phyloP scores from a whole-genome alignment of 2,797 vertebrate genomes.

The Lophura swinhoii region DNA sequence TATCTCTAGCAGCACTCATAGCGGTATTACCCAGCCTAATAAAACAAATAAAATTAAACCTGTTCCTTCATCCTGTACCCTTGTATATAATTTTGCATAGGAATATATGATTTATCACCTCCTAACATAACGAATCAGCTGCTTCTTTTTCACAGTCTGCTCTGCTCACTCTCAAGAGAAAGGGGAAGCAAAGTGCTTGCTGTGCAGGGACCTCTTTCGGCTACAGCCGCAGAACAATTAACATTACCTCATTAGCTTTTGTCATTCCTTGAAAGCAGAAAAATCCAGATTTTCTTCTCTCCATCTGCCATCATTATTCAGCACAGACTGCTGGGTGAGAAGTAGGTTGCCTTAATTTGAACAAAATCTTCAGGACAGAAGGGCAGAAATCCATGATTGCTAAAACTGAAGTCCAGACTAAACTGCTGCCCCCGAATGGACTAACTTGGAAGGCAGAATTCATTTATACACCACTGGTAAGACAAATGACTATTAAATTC shows the following conservation, averaged over 20 bases:
- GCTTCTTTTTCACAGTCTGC: neutral
- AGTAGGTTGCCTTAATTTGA: conserved; percentile 39
- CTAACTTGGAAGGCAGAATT: neutral
- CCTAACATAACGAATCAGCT: neutral
- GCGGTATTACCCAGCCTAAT: neutral
- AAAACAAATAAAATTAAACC: neutral
- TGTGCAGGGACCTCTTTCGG: conserved; percentile 16
- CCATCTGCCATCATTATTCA: conserved; percentile 50
- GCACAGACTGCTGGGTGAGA: conserved; percentile 28
- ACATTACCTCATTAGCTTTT: conserved; percentile 61
- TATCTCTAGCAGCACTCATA: neutral
- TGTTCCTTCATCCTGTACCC: neutral
- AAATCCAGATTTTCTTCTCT: conserved; percentile 37
- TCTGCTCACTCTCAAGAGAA: conserved; percentile 7
- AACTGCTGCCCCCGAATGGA: neutral
- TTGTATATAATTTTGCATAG: neutral
- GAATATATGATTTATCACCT: neutral
- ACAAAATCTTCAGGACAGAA: conserved; percentile 14
- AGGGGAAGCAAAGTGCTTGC: neutral
- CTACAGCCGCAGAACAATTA: conserved; percentile 8
- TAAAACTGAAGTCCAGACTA: conserved; percentile 6
- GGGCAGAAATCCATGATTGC: neutral
- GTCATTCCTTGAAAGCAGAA: conserved; percentile 56
- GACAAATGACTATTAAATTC: neutral
- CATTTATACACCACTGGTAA: neutral